phyloP scores from a whole-genome alignment of 2,797 vertebrate species.

The Adrianichthys oophorus region DNA sequence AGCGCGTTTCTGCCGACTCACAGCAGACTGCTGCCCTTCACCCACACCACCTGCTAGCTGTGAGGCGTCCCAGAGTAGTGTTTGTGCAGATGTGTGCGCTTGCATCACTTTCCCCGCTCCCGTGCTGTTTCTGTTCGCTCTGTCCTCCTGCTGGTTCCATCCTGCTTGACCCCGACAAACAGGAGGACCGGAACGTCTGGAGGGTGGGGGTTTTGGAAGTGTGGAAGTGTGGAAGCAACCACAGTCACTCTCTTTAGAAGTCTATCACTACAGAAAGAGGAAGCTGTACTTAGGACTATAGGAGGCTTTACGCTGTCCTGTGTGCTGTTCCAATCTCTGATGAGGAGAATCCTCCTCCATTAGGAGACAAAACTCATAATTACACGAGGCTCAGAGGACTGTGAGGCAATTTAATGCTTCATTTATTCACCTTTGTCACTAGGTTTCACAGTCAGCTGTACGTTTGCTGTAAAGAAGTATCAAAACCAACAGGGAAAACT shows the following conservation, averaged over 20 bases:
- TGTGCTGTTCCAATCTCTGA: conserved; percentile 8
- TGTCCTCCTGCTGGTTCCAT: conserved; percentile 4
- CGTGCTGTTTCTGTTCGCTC: conserved; percentile 1
- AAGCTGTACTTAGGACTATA: conserved; percentile 66
- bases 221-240: conserved; percentile 16
- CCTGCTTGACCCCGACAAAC: conserved; percentile 48
- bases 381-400: conserved; percentile 45
- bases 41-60: too few species aligned
- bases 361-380: conserved; percentile 60
- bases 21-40: too few species aligned
- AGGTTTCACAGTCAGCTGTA: conserved; percentile 32
- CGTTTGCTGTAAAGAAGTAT: conserved; percentile 16
- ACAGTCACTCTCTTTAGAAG: conserved; percentile 38
- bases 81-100: conserved; percentile 17
- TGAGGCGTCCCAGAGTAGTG: background rate
- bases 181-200: conserved; percentile 32
- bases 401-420: conserved; percentile 54
- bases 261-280: conserved; percentile 42
- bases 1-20: too few species aligned
- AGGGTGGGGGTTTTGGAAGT: background rate
- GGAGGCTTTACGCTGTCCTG: conserved; percentile 32
- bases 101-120: conserved; percentile 19
- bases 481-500: conserved; percentile 11
- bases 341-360: conserved; percentile 44
- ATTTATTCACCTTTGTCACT: conserved; percentile 57